Evolutionary conservation across 2,797 vertebrate genomes (phyloP).

Genomic region (Clarias platycephalus): DNA sequence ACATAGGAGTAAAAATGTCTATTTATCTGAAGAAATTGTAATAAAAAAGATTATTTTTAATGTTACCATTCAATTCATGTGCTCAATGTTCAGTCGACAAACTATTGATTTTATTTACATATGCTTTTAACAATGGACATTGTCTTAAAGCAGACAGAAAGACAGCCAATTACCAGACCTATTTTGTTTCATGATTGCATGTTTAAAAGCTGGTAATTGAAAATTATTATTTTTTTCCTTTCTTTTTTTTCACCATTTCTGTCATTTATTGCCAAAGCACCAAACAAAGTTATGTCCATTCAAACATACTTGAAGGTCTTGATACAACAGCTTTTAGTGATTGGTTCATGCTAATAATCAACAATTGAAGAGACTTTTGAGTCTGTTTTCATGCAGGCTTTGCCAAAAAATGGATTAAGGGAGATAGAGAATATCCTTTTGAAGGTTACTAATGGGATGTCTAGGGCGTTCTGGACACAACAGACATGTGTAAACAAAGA

Average conservation of each 20-base stretch:
- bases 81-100: background rate
- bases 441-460: background rate
- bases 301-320: background rate
- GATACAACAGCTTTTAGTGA: background rate
- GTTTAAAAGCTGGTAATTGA: background rate
- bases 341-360: background rate
- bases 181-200: background rate
- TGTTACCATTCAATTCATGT: background rate
- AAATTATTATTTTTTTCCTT: background rate
- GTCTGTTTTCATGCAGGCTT: background rate
- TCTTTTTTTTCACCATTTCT: background rate
- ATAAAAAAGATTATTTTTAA: background rate
- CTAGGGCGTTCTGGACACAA: background rate
- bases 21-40: background rate
- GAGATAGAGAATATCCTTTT: background rate
- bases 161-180: background rate
- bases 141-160: background rate
- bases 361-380: background rate
- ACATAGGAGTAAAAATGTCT: background rate
- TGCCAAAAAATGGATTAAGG: background rate
- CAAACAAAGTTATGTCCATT: background rate
- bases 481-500: background rate
- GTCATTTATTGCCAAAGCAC: background rate
- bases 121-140: no score
- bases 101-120: no score